Conservation (phyloP, 2,797 vertebrate species). For the Varecia variegata region DNA sequence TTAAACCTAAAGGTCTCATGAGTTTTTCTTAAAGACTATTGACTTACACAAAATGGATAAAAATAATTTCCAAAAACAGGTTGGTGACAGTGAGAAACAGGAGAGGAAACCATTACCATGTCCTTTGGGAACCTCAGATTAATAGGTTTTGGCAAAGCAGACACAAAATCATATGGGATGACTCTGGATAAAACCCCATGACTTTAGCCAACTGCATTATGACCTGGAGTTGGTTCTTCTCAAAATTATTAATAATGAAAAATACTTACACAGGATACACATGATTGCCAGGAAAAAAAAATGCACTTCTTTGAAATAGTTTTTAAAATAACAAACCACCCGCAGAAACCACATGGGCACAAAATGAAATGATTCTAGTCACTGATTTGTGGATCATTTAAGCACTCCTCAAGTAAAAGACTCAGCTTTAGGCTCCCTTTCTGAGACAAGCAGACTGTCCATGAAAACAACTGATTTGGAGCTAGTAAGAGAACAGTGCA, state of each 20-base stretch:
- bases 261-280: slow-evolving; percentile 69
- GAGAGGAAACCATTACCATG: slow-evolving; percentile 7
- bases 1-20: neutral
- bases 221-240: slow-evolving; percentile 62
- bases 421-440: neutral
- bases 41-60: slow-evolving; percentile 5
- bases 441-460: neutral
- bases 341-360: slow-evolving; percentile 69
- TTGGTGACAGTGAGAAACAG: slow-evolving; percentile 23
- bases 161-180: slow-evolving; percentile 50
- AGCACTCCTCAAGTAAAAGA: neutral
- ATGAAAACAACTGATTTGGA: neutral
- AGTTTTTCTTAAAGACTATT: neutral
- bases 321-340: slow-evolving; percentile 73
- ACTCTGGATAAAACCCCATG: slow-evolving; percentile 35
- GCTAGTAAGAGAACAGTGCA: neutral
- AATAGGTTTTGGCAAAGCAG: slow-evolving; percentile 48
- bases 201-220: slow-evolving; percentile 38
- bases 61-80: slow-evolving; percentile 52
- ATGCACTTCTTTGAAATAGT: slow-evolving; percentile 59
- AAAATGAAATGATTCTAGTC: slow-evolving; percentile 46
- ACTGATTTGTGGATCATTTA: slow-evolving; percentile 30
- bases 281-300: slow-evolving; percentile 62
- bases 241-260: slow-evolving; percentile 77
- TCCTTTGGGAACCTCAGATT: neutral